Evolutionary conservation across 2,888 invertebrate genomes (phyloP).

Genomic region (Nudaria mundana): DNA sequence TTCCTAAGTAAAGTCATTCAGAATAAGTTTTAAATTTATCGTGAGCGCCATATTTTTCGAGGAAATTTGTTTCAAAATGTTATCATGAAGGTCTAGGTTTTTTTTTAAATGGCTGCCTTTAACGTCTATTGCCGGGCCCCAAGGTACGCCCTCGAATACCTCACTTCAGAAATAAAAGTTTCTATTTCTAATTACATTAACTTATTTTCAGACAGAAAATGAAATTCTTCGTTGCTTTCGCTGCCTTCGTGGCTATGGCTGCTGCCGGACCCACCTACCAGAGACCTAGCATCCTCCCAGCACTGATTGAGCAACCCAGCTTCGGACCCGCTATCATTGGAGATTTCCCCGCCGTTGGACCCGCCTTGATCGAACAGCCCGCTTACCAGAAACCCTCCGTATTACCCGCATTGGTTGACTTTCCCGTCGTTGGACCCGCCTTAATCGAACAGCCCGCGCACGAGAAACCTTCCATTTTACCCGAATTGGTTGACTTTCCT

Average conservation of each 20-base stretch:
- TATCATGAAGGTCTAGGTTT: no score
- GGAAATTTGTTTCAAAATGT: no score
- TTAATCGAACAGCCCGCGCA: neutral
- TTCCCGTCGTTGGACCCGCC: constrained; percentile 34
- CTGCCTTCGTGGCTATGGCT: constrained; percentile 41
- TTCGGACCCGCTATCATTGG: constrained; percentile 14
- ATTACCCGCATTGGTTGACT: constrained; percentile 8
- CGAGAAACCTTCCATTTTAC: neutral
- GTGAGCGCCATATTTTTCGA: no score
- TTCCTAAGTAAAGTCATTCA: no score
- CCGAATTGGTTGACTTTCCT: constrained; percentile 25
- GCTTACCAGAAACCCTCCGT: constrained; percentile 13
- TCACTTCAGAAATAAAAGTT: no score
- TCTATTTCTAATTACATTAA: no score
- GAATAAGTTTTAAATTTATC: no score
- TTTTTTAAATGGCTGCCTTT: no score
- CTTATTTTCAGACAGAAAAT: constrained; percentile 36
- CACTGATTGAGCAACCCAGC: constrained; percentile 11
- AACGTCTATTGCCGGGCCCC: no score
- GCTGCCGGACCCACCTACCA: constrained; percentile 26
- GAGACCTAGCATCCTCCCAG: constrained; percentile 19
- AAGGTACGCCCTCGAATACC: no score
- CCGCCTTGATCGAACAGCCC: constrained; percentile 28
- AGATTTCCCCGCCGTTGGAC: constrained; percentile 27
- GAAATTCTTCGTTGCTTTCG: constrained; percentile 52